These are phyloP conservation scores for Xylocampa areola DNA, from an alignment of 2,888 invertebrate species.

Conservation along the genomic window DNA sequence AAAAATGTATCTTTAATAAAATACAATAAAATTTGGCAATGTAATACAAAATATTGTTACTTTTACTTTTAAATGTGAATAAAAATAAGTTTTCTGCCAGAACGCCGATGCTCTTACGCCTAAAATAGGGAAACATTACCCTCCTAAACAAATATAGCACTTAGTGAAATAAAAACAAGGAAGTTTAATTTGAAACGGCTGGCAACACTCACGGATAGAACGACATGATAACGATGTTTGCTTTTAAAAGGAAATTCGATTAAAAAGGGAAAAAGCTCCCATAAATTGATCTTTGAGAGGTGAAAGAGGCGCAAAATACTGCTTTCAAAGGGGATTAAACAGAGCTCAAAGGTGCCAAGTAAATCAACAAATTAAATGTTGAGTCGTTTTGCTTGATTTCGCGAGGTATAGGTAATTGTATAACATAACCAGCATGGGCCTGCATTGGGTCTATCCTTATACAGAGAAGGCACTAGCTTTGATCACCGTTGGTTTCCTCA, in stretches of 20 bases:
- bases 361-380: not conserved
- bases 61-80: too few species aligned
- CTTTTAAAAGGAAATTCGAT: constrained; percentile 41
- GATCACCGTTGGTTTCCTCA: too few species aligned
- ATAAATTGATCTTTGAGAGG: constrained; percentile 16
- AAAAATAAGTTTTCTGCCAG: too few species aligned
- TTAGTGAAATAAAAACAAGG: constrained; percentile 12
- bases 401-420: too few species aligned
- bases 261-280: constrained; percentile 17
- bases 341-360: constrained; percentile 10
- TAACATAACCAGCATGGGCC: too few species aligned
- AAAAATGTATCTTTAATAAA: too few species aligned
- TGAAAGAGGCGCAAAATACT: constrained; percentile 13
- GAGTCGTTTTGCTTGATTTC: too few species aligned
- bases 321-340: constrained; percentile 9
- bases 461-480: too few species aligned
- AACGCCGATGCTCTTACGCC: not conserved
- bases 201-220: constrained; percentile 13
- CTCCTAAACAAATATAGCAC: not conserved
- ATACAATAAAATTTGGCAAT: too few species aligned
- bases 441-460: too few species aligned
- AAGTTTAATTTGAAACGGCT: constrained; percentile 8
- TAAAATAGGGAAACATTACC: not conserved
- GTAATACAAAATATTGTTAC: too few species aligned
- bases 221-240: constrained; percentile 36